Conservation (phyloP, 2,888 invertebrate genomes). For the Papilio gigon region DNA sequence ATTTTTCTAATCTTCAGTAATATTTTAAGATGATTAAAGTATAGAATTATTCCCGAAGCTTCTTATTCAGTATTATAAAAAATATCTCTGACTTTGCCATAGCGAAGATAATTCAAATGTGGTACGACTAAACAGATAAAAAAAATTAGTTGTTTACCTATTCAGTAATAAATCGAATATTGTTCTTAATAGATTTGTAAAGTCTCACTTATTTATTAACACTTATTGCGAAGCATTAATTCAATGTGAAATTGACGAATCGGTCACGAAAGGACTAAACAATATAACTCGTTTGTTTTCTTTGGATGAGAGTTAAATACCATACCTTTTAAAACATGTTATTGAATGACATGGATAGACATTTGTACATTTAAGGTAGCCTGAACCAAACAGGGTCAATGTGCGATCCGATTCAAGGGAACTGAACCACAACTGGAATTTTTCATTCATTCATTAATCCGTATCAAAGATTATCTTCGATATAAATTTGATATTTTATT, state of each 20-base stretch:
- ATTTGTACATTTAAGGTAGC: slow-evolving; percentile 28
- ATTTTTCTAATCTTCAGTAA: background rate
- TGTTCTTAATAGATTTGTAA: too few relatives aligned
- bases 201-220: too few relatives aligned
- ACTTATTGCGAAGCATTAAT: too few relatives aligned
- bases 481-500: too few relatives aligned
- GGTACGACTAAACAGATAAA: too few relatives aligned
- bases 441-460: background rate
- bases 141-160: too few relatives aligned
- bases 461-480: background rate
- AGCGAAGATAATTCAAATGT: too few relatives aligned
- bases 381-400: slow-evolving; percentile 24
- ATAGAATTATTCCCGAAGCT: too few relatives aligned
- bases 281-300: background rate
- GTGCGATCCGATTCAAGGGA: slow-evolving; percentile 16
- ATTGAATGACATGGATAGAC: background rate
- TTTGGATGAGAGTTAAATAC: background rate
- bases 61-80: too few relatives aligned
- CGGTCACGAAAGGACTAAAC: background rate
- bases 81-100: background rate
- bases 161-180: too few relatives aligned
- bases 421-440: background rate
- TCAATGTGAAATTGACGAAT: too few relatives aligned
- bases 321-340: background rate
- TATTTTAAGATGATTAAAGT: background rate